These are phyloP conservation scores for Pantherophis alleghaniensis DNA, from an alignment of 2,797 vertebrate genomes.

Conservation along the genomic window DNA sequence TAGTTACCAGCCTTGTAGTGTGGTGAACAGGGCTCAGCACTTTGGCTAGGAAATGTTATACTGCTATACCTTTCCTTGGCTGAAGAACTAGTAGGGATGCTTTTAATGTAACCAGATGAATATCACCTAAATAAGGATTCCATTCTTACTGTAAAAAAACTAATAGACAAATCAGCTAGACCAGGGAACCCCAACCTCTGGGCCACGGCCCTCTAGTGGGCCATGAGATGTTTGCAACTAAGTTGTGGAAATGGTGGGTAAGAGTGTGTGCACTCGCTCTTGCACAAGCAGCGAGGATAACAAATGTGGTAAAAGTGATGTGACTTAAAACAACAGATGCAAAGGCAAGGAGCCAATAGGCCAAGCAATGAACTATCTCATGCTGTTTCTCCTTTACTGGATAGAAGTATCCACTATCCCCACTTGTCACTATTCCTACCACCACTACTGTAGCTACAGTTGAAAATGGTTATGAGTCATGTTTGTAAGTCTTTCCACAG, in stretches of 20 bases:
- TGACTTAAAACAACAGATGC: background rate
- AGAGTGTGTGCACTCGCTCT: too few species aligned
- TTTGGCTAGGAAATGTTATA: too few species aligned
- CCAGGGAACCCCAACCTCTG: too few species aligned
- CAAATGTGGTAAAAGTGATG: constrained; percentile 2
- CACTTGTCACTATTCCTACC: background rate
- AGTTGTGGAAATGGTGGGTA: too few species aligned
- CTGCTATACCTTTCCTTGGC: too few species aligned
- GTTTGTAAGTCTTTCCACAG: background rate
- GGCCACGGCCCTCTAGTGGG: too few species aligned
- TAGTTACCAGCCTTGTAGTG: too few species aligned
- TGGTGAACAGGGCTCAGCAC: too few species aligned
- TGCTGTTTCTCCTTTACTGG: background rate
- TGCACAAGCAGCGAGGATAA: background rate
- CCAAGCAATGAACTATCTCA: background rate
- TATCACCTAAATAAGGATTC: too few species aligned
- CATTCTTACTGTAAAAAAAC: constrained; percentile 24
- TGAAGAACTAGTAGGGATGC: too few species aligned
- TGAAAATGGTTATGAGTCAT: background rate
- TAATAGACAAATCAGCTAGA: constrained; percentile 23
- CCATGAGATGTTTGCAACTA: too few species aligned
- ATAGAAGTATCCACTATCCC: background rate
- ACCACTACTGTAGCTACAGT: background rate
- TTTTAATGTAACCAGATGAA: too few species aligned
- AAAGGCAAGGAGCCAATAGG: background rate